Evolutionary conservation across 2,113 vertebrate species (phyloP), one percentile per base, ranked within the genome.

Genomic region (Actenoides hombroni): DNA sequence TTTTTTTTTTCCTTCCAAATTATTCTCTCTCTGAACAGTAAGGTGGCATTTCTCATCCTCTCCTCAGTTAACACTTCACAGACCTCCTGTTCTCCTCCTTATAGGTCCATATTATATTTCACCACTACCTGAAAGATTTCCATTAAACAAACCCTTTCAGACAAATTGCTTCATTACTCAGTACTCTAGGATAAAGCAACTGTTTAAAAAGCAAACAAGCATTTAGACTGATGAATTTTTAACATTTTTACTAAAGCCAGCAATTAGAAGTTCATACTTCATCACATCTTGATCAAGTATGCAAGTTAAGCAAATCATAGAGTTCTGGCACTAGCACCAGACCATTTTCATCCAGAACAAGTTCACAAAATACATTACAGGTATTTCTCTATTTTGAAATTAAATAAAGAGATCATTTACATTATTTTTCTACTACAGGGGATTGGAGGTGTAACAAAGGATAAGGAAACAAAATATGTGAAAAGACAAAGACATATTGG

Each of bases 311-410:
- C 25, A 86, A 77, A 81, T 51, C 25, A 48, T 21, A 95, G 49
- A 92, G 93, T 79, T 94, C 79, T 91, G 82, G 77, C 59, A 95
- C 20, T 48, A 85, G 74, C 18, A 91, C 84, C 44, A 96, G 77
- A 77, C 51, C 42, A 9, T 75, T 78, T 92, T 86, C 64, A 96
- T 84, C 88, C n/a, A 61, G 39, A 91, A 92, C 33, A 95, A 68
- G 65, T 61, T 92, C 79, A 96, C 70, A 96, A 96, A 95, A 97
- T 15, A 88, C 10, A 79, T 90, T 87, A 53, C 51, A 53, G 51
- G 51, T 53, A 53, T 53, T 53, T 53, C 26, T 53, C 51, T 53
- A 53, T 28, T 26, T 53, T 53, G 51, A 53, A 28, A 28, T 53
- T 53, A 53, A 53, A 53, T 53, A 53, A 7, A 67, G 5, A 51